Evolutionary conservation across 1,140 invertebrate species (phyloP).

Genomic region (Apis dorsata): DNA sequence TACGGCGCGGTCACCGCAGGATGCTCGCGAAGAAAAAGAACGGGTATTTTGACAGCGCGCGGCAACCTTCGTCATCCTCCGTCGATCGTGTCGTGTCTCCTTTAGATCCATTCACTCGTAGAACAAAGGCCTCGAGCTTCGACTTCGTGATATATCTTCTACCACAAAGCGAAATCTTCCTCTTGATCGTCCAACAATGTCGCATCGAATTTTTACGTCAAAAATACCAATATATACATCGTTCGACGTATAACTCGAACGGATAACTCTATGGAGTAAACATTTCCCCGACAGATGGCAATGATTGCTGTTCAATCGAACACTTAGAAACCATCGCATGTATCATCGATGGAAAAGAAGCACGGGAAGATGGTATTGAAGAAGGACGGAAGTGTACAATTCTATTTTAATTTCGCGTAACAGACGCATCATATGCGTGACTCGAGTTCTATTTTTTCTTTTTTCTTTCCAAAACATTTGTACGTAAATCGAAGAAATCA

Average conservation of each 20-base stretch:
- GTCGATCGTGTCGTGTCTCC: conserved; percentile 48
- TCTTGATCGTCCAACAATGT: neutral
- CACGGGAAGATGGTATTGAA: conserved; percentile 27
- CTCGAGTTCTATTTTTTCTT: neutral
- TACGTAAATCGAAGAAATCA: neutral
- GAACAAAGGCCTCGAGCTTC: conserved; percentile 55
- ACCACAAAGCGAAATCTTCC: neutral
- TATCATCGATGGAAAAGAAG: conserved; percentile 16
- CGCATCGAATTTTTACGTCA: neutral
- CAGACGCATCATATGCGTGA: neutral
- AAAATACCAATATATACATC: conserved; percentile 37
- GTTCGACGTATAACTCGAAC: conserved; percentile 20
- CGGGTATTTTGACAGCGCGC: conserved; percentile 74
- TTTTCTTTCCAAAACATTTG: too few species aligned
- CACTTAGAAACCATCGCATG: conserved; percentile 27
- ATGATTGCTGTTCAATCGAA: conserved; percentile 61
- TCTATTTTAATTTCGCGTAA: neutral
- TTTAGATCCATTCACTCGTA: conserved; percentile 26
- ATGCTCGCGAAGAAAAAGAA: conserved; percentile 57
- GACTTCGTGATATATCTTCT: conserved; percentile 29
- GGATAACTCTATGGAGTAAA: conserved; percentile 55
- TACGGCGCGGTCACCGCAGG: conserved; percentile 66
- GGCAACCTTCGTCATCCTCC: conserved; percentile 70
- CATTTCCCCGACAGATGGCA: conserved; percentile 57
- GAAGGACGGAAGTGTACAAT: conserved; percentile 23